phyloP scores from a whole-genome alignment of 1,140 invertebrate genomes.

The Lordiphosa mommai region DNA sequence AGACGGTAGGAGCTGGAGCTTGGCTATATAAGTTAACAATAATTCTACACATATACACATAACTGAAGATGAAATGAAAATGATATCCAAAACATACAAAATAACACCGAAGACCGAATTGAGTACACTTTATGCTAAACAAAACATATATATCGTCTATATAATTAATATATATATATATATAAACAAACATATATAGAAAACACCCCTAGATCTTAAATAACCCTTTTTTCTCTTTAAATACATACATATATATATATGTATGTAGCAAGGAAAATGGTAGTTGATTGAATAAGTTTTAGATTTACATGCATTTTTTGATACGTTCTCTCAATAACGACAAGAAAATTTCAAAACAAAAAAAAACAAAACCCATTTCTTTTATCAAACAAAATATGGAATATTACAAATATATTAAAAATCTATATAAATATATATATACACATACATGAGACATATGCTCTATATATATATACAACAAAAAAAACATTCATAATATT shows the following conservation, averaged over 20 bases:
- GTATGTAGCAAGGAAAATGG: constrained; percentile 14
- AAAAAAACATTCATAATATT: constrained; percentile 1
- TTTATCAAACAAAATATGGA: constrained; percentile 26
- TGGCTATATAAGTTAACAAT: background rate
- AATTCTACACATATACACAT: constrained; percentile 8
- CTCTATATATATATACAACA: constrained; percentile 11
- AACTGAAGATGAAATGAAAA: background rate
- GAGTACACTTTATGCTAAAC: constrained; percentile 51
- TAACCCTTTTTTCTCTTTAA: constrained; percentile 24
- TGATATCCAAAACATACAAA: constrained; percentile 25
- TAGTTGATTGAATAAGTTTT: constrained; percentile 65
- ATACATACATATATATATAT: constrained; percentile 18
- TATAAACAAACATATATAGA: constrained; percentile 16
- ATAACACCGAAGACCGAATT: constrained; percentile 51
- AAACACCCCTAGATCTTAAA: constrained; percentile 39
- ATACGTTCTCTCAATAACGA: no score
- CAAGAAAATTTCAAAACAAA: no score
- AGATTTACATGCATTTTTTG: constrained; percentile 63
- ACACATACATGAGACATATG: background rate
- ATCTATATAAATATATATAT: constrained; percentile 8
- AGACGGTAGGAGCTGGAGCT: background rate
- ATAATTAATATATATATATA: constrained; percentile 37
- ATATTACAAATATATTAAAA: constrained; percentile 18
- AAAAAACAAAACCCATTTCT: no score
- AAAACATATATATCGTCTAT: constrained; percentile 24